phyloP scores from a whole-genome alignment of 2,113 vertebrate species.

The Hippocampus comes region DNA sequence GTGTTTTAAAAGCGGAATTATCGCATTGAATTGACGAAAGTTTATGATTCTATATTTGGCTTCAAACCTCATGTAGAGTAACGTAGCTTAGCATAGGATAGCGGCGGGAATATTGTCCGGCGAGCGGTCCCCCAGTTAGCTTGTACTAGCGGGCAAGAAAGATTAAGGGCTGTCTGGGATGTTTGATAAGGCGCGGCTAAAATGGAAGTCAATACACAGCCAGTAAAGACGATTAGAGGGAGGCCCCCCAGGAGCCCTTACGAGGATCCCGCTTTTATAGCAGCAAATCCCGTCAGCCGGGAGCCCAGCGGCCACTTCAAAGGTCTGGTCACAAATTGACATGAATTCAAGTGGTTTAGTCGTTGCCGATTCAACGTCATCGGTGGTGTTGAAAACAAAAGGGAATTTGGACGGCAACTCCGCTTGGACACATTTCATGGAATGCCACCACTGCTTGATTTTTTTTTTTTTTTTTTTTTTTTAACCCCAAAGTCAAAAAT shows the following conservation, averaged over 20 bases:
- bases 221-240: slow-evolving; percentile 34
- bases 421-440: background rate
- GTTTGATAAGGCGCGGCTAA: slow-evolving; percentile 53
- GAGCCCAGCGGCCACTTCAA: slow-evolving; percentile 5
- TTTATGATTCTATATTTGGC: background rate
- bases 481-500: background rate
- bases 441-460: background rate
- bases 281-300: slow-evolving; percentile 25
- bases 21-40: background rate
- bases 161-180: slow-evolving; percentile 62
- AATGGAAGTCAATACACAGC: slow-evolving; percentile 42
- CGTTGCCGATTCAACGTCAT: background rate
- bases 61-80: background rate
- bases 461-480: background rate
- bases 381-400: background rate
- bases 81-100: background rate
- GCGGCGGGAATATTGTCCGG: slow-evolving; percentile 35
- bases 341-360: background rate
- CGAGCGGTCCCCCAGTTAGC: slow-evolving; percentile 48
- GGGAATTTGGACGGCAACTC: background rate
- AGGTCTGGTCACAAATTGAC: background rate
- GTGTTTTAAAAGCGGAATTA: background rate
- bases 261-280: slow-evolving; percentile 25
- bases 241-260: slow-evolving; percentile 14
- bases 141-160: slow-evolving; percentile 58